Evolutionary conservation across 1,140 invertebrate genomes (phyloP).

Genomic region (Cydia amplana): DNA sequence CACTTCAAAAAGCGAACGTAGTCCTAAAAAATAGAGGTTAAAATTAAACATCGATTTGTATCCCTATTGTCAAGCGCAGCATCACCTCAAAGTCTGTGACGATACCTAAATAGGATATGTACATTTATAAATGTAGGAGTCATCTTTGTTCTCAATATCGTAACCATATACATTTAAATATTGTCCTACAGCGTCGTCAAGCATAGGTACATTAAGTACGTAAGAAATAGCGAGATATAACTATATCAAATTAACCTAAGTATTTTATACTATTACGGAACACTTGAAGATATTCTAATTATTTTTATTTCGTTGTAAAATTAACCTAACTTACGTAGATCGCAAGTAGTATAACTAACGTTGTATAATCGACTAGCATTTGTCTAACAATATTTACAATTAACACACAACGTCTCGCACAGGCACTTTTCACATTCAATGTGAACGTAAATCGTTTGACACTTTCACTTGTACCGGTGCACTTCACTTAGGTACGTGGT

Average conservation of each 20-base stretch:
- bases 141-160: neutral
- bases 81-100: neutral
- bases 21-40: neutral
- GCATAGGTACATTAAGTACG: neutral
- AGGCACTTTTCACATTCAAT: conserved; percentile 48
- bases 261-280: conserved; percentile 21
- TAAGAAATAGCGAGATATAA: conserved; percentile 4
- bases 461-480: conserved; percentile 56
- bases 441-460: conserved; percentile 7
- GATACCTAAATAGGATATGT: neutral
- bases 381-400: conserved; percentile 55
- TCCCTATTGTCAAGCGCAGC: conserved; percentile 5
- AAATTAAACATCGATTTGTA: neutral
- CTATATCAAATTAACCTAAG: conserved; percentile 7
- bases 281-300: conserved; percentile 19
- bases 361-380: conserved; percentile 54
- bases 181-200: conserved; percentile 13
- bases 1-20: neutral
- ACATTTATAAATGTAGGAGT: neutral
- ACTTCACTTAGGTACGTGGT: conserved; percentile 83
- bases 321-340: conserved; percentile 33
- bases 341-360: conserved; percentile 36
- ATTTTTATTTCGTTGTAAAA: conserved; percentile 29
- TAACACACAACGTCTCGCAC: conserved; percentile 34
- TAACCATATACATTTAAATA: conserved; percentile 13